Base-by-base conservation (phyloP, 2,888 invertebrate genomes). In the Tridacna crocea region DNA sequence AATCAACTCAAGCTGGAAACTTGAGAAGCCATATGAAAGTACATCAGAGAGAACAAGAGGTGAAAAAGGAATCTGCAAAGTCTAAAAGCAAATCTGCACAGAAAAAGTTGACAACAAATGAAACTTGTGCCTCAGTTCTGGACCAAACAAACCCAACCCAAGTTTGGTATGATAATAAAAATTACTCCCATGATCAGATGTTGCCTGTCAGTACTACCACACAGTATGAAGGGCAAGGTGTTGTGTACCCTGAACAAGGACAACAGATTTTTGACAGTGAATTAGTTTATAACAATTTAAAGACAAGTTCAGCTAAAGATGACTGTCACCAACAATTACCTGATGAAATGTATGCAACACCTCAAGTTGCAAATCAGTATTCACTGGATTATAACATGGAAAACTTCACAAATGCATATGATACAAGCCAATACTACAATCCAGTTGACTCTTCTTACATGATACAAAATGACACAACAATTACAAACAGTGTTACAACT, bases 21-120 rank as follows among this genome's bases (percentile, higher is more conserved):
- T 17, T 82, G 11, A 55, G 70, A 55, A 61, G 68, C 12, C 81
- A 82, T 47, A 82, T 82, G 77, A 82, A 82, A 55, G 75, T 82
- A 15, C 81, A 82, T 58, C 74, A 81, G 11, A 77, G 77, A 61
- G 46, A 72, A 13, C 51, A 47, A 26, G 65, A 75, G 22, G 26
- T 12, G n/a, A 73, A 73, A 73, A 17, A 11, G 27, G n/a, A 19
- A 15, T 12, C 17, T 46, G 10, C 60, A 46, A 47, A 70, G 51
- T 26, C 51, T 19, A 70, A 26, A 24, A 4, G 15, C 15, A 70
- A 70, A 24, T 3, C 51, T 51, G 3, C 51, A 47, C 15, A 70
- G 26, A 70, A 13, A 13, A 51, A 51, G 15, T 17, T 22, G 12
- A 36, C n/a, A 11, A n/a, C 22, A 17, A 24, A 26, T 10, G 51